phyloP scores from a whole-genome alignment of 2,113 vertebrate genomes.

The Oryzias woworae region DNA sequence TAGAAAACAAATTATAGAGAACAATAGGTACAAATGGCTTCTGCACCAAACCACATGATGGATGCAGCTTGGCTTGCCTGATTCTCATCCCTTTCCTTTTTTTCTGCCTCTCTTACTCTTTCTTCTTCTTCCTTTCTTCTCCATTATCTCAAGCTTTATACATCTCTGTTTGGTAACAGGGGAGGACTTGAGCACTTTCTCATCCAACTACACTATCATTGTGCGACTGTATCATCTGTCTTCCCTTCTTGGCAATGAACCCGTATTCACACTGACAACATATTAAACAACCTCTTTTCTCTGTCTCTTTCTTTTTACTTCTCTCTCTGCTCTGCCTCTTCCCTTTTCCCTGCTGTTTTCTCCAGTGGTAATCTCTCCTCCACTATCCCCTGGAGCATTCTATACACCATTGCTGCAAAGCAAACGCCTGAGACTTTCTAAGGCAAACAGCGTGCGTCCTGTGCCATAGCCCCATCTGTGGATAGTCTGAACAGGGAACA shows the following conservation, averaged over 20 bases:
- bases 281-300: conserved; percentile 68
- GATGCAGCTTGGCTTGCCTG: conserved; percentile 67
- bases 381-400: conserved; percentile 63
- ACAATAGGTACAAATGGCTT: conserved; percentile 80
- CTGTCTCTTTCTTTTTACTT: conserved; percentile 37
- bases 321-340: conserved; percentile 28
- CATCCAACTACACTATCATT: conserved; percentile 68
- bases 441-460: conserved; percentile 75
- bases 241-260: conserved; percentile 67
- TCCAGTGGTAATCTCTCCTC: conserved; percentile 59
- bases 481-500: conserved; percentile 71
- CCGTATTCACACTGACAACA: conserved; percentile 71
- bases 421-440: conserved; percentile 72
- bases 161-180: conserved; percentile 67
- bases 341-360: conserved; percentile 61
- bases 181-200: conserved; percentile 59
- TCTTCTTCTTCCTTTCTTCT: conserved; percentile 55
- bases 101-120: conserved; percentile 41
- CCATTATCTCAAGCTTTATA: conserved; percentile 67
- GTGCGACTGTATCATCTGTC: conserved; percentile 69
- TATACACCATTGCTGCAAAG: conserved; percentile 58
- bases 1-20: conserved; percentile 79
- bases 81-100: conserved; percentile 62
- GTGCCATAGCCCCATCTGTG: conserved; percentile 74
- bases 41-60: conserved; percentile 76